Percentiles rank a stretch among this genome's conserved stretches.
These are phyloP conservation scores for Volucella bombylans DNA, from an alignment of 2,888 invertebrate genomes.

Conservation along the genomic window DNA sequence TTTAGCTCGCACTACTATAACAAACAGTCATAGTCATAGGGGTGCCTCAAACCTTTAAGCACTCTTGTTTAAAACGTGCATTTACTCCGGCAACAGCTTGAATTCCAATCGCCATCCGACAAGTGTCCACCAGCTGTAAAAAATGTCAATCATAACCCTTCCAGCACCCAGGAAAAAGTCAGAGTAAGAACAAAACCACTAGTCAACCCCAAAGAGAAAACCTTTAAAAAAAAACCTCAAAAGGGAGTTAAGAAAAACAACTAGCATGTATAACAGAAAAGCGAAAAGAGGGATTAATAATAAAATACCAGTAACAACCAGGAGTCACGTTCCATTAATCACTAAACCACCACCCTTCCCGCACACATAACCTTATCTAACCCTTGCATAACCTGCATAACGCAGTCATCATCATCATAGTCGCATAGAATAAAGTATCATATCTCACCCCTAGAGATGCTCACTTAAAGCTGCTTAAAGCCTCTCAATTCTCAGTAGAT, in stretches of 20 bases:
- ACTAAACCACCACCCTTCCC: slow-evolving; percentile 18
- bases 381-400: slow-evolving; percentile 59
- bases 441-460: slow-evolving; percentile 41
- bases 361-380: slow-evolving; percentile 53
- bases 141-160: too few relatives aligned
- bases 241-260: background rate
- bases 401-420: slow-evolving; percentile 9
- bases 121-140: too few relatives aligned
- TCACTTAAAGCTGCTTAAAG: slow-evolving; percentile 39
- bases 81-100: too few relatives aligned
- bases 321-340: slow-evolving; percentile 51
- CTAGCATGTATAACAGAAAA: too few relatives aligned
- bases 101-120: too few relatives aligned
- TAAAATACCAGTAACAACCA: slow-evolving; percentile 5
- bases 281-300: background rate
- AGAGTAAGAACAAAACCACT: too few relatives aligned
- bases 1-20: too few relatives aligned
- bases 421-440: slow-evolving; percentile 1
- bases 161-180: too few relatives aligned
- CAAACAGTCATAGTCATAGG: too few relatives aligned
- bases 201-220: too few relatives aligned
- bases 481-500: slow-evolving; percentile 7
- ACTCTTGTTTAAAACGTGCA: too few relatives aligned
- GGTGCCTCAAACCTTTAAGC: too few relatives aligned
- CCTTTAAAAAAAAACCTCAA: background rate